Evolutionary conservation across 2,797 vertebrate species (phyloP), one percentile per base, ranked within the genome.

Genomic region (Luscinia luscinia): DNA sequence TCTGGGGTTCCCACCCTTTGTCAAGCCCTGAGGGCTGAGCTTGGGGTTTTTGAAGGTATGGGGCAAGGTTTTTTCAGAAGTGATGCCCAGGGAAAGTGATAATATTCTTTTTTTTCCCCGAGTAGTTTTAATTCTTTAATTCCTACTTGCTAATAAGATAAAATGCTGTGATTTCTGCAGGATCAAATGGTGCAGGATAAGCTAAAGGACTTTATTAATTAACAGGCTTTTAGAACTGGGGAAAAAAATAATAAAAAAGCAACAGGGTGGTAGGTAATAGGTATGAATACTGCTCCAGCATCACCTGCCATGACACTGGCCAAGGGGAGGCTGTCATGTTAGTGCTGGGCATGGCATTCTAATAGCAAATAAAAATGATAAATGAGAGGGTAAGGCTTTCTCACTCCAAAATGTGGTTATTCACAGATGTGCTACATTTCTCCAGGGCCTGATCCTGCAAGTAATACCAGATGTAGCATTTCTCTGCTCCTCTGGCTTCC

Each of bases 81-180:
- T 15, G 43, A 85, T 63, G 23, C 66, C 64, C 43, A 61, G 45
- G 19, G 17, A 69, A 73, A 84, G 59, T 19, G 19, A 38, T 59
- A 84, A 76, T 13, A 18, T 72, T 80, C 27, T 41, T 73, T 89
- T 48, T 41, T 51, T 48, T 4, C 2, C 12, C 12, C 34, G 38
- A 88, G 66, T 48, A 76, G 66, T 74, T 92, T 94, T 79, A 92
- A 81, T 92, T 79, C 73, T 87, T 95, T 96, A 90, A 96, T 92
- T 95, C 72, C 78, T 73, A 64, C 70, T 87, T 87, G 40, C 62
- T 95, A 94, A 84, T 85, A 90, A 80, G 84, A 94, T 84, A 91
- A 93, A 89, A 93, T 21, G 62, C 61, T 85, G 79, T 90, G 68
- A 95, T 95, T 94, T 93, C 74, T 90, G 68, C 68, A 87, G 82